Base-by-base conservation (phyloP, 2,888 invertebrate genomes). In the Julus scandinavius region DNA sequence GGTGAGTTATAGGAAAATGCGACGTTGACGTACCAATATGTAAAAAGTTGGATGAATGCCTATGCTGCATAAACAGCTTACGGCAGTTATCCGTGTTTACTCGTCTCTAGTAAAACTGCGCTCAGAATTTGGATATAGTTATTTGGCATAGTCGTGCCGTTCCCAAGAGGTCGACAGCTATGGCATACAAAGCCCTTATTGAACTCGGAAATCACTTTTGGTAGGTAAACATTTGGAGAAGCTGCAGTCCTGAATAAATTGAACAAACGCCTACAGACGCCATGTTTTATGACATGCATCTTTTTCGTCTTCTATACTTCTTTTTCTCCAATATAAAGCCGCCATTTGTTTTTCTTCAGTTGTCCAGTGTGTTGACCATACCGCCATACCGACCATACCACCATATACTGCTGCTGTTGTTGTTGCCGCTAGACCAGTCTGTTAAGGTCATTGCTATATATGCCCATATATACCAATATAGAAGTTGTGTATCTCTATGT, bases 111-210 rank as follows among this genome's bases (percentile, higher is more conserved):
- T 72, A 72, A 72, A 72, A 72, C 72, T 29, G 29, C 72, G 72
- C 72, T 72, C 72, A 72, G 72, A 72, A 72, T 72, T 72, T 72
- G 72, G 72, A 72, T 72, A 72, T 72, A 72, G 72, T 72, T 72
- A 72, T 72, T 72, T 72, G 72, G 72, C 72, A 20, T 29, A 72
- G 72, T 72, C 72, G 20, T 72, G 29, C 72, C 29, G 29, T 72
- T 72, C 72, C 72, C 72, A 29, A 20, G 72, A 72, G 72, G 72
- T 72, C 72, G 20, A 29, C 20, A 72, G 72, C 72, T 20, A 72
- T 17, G 72, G 72, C 72, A 20, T 72, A 72, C 72, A 72, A 72
- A 72, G 72, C 72, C 72, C 72, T 72, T 72, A 72, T 72, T 72
- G 72, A 72, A 72, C 72, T 72, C 72, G 72, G 72, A 72, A 72